Evolutionary conservation across 2,797 vertebrate species (phyloP), one percentile per base, ranked within the genome.

Genomic region (Peromyscus eremicus): DNA sequence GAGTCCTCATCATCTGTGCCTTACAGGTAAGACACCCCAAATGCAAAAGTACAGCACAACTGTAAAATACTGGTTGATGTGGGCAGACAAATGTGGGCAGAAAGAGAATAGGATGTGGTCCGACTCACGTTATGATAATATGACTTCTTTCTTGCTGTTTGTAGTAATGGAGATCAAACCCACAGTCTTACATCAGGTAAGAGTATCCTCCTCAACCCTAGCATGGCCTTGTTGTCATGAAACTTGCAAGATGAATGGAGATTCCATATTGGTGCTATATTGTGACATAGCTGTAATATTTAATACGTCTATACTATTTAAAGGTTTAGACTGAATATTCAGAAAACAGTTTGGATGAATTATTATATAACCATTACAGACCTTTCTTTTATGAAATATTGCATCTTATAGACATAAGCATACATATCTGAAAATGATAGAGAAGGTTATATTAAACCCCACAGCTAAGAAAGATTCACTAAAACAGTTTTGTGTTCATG

Each of bases 321-420:
- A 91, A 95, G 55, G 2, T 62, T 96, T 95, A 83, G 94, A 76
- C 81, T 49, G 11, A 87, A 77, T 88, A 68, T 37, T 52, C 81
- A 93, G 75, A 91, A 85, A 49, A 71, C 3, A 73, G 10, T 73
- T 92, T 29, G 23, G 5, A 84, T 97, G 94, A 77, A 68, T 93
- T 83, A 43, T 64, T 96, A 13, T 4, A 75, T 1, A 46, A 1
- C 11, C 32, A 68, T 17, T 86, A 40, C 19, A 13, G 89, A 43
- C 52, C 85, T 90, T 80, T 60, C 37, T 77, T 34, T 55, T 76
- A 62, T 37, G 37, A 93, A 87, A 57, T 66, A 37, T 75, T 95
- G 37, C 34, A 34, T 40, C 46, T 71, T 71, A 40, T 88, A 9
- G 13, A 73, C 10, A 21, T 68, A 89, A 96, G 57, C 52, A 66